Evolutionary conservation across 2,888 invertebrate species (phyloP).

Genomic region (Patella depressa): DNA sequence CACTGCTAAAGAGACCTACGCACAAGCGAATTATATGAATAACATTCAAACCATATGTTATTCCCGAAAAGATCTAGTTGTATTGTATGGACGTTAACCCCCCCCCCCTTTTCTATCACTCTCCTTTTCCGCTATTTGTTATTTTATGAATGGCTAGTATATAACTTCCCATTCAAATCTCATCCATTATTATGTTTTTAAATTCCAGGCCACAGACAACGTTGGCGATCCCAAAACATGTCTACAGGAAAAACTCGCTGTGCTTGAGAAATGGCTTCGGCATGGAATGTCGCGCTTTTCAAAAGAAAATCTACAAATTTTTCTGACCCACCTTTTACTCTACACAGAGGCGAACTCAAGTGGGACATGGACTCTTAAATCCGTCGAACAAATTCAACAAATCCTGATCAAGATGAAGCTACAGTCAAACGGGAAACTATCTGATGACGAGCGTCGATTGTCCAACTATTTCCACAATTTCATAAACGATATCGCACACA

Average conservation of each 20-base stretch:
- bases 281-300: conserved; percentile 61
- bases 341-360: conserved; percentile 6
- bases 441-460: conserved; percentile 42
- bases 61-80: no score
- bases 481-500: conserved; percentile 54
- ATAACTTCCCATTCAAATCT: no score
- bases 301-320: conserved; percentile 48
- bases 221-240: not conserved
- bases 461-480: conserved; percentile 54
- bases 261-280: conserved; percentile 56
- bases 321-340: conserved; percentile 38
- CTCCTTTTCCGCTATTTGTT: no score
- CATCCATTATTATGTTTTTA: no score
- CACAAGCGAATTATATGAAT: no score
- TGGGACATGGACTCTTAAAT: not conserved
- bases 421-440: conserved; percentile 40
- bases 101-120: no score
- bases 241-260: conserved; percentile 49
- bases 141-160: no score
- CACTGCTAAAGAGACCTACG: no score
- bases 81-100: no score
- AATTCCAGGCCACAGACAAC: not conserved
- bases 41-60: no score
- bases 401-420: conserved; percentile 37
- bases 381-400: conserved; percentile 18